phyloP scores from a whole-genome alignment of 2,888 invertebrate genomes.

The Papilio protenor region DNA sequence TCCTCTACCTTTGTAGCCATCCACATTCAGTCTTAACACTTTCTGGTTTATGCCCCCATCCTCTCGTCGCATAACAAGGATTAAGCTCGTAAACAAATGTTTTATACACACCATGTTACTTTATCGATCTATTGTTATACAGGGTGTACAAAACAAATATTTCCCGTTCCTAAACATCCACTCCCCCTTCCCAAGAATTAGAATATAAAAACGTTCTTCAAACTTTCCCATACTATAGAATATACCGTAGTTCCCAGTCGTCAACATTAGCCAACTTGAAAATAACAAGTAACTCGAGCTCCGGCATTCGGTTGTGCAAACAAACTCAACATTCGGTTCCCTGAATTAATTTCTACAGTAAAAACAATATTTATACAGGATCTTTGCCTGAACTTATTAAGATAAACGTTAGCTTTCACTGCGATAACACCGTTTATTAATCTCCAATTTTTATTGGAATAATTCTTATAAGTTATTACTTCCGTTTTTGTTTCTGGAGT shows the following conservation, averaged over 20 bases:
- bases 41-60: too few relatives aligned
- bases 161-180: background rate
- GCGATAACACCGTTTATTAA: conserved; percentile 14
- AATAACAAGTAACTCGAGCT: conserved; percentile 20
- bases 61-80: too few relatives aligned
- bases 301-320: background rate
- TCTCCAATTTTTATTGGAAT: background rate
- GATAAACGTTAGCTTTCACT: conserved; percentile 22
- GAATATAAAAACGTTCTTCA: background rate
- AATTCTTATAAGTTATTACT: background rate
- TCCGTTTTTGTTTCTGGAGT: background rate
- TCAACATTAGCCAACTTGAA: conserved; percentile 15
- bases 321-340: conserved; percentile 17
- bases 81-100: background rate
- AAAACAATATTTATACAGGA: conserved; percentile 33
- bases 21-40: too few relatives aligned
- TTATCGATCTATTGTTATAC: background rate
- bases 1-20: too few relatives aligned
- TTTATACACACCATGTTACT: background rate
- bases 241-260: background rate
- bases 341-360: conserved; percentile 30
- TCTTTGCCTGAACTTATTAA: conserved; percentile 15
- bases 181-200: background rate
- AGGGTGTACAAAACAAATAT: background rate
- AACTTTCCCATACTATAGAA: background rate